Evolutionary conservation across 2,797 vertebrate species (phyloP).

Genomic region (Chloroceryle inda): DNA sequence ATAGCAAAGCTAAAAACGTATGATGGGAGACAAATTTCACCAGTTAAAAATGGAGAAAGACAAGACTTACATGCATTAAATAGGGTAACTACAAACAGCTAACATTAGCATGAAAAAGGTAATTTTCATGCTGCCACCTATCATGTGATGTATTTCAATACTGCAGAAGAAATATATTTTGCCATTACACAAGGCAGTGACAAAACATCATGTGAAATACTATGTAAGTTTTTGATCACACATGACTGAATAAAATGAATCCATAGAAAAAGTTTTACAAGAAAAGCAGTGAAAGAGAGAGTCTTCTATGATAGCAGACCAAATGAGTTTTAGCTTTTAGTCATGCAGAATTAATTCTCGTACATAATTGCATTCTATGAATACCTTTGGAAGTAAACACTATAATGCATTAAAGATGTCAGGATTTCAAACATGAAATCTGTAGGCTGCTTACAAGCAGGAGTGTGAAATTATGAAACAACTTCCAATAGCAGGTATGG

Average conservation of each 20-base stretch:
- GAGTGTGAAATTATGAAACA: background rate
- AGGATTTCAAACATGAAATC: slow-evolving; percentile 14
- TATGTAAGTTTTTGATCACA: background rate
- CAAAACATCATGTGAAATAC: background rate
- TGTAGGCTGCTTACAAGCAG: background rate
- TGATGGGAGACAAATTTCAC: background rate
- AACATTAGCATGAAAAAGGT: background rate
- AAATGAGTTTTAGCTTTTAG: background rate
- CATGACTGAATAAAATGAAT: background rate
- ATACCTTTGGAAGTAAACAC: slow-evolving; percentile 8
- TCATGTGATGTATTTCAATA: background rate
- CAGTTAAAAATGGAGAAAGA: background rate
- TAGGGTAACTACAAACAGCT: background rate
- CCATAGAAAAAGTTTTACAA: background rate
- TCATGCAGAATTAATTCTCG: slow-evolving; percentile 1
- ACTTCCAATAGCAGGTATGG: background rate
- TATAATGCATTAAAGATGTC: background rate
- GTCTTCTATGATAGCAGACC: background rate
- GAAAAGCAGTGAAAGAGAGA: background rate
- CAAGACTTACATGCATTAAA: background rate
- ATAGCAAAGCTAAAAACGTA: background rate
- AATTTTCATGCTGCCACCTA: background rate
- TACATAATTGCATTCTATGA: background rate
- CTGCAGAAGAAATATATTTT: background rate
- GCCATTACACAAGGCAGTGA: background rate